Conservation (phyloP, 2,888 invertebrate genomes). For the Fragum sueziense region DNA sequence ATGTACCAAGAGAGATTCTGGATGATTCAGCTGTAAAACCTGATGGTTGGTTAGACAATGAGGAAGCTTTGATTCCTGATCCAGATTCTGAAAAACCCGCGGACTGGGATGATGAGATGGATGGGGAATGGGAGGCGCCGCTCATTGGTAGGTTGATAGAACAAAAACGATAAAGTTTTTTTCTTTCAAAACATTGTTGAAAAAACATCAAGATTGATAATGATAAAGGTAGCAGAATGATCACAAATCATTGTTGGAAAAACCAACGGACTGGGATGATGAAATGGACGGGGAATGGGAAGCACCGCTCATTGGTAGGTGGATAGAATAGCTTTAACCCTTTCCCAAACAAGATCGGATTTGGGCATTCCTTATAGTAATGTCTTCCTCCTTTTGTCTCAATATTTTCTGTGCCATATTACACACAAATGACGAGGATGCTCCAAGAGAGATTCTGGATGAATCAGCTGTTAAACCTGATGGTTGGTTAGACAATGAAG, state of each 20-base stretch:
- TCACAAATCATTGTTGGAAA: too few relatives aligned
- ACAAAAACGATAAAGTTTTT: too few relatives aligned
- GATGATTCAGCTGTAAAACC: slow-evolving; percentile 93
- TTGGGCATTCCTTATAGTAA: too few relatives aligned
- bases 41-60: slow-evolving; percentile 95
- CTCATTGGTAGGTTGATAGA: slow-evolving; percentile 87
- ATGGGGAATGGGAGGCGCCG: slow-evolving; percentile 99
- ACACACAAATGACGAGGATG: slow-evolving; percentile 97
- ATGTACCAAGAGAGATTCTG: slow-evolving; percentile 92
- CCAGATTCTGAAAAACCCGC: slow-evolving; percentile 92
- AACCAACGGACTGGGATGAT: slow-evolving; percentile 97
- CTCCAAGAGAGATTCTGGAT: slow-evolving; percentile 93
- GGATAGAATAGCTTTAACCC: too few relatives aligned
- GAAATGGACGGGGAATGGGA: slow-evolving; percentile 99
- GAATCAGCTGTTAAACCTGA: slow-evolving; percentile 91
- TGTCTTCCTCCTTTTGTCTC: too few relatives aligned
- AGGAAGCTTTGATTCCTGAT: slow-evolving; percentile 92
- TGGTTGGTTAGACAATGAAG: slow-evolving; percentile 97
- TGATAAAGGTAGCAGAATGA: too few relatives aligned
- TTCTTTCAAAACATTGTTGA: too few relatives aligned
- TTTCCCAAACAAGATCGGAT: too few relatives aligned
- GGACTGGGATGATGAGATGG: slow-evolving; percentile 99
- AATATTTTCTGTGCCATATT: too few relatives aligned
- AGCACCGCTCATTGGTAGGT: slow-evolving; percentile 89
- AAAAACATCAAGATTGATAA: too few relatives aligned